phyloP scores from a whole-genome alignment of 2,888 invertebrate genomes.

The Aporophyla nigra region DNA sequence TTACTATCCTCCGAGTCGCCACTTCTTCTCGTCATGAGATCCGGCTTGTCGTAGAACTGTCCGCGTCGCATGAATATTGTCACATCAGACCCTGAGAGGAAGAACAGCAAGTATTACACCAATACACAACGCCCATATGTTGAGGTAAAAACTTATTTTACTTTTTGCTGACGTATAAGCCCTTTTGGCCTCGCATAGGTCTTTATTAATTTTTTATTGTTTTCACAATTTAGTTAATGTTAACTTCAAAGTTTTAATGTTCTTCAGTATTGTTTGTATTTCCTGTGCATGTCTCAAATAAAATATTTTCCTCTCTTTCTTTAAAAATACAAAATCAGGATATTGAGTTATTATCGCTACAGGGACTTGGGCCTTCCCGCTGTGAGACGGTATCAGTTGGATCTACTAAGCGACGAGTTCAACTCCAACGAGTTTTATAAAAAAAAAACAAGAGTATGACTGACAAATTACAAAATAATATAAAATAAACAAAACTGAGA shows the following conservation, averaged over 20 bases:
- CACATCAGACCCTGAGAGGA: slow-evolving; percentile 73
- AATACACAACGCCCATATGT: background rate
- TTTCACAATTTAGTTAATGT: too few relatives aligned
- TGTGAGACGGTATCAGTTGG: too few relatives aligned
- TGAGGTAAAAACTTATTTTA: background rate
- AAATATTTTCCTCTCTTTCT: too few relatives aligned
- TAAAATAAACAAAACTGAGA: background rate
- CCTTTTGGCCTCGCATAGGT: too few relatives aligned
- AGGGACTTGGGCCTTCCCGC: background rate
- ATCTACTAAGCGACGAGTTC: background rate
- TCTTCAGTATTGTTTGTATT: too few relatives aligned
- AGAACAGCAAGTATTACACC: background rate
- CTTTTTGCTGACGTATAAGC: too few relatives aligned
- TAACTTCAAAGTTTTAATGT: too few relatives aligned
- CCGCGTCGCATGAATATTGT: slow-evolving; percentile 81
- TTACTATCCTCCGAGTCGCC: slow-evolving; percentile 66
- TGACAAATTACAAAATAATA: background rate
- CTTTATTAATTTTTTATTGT: too few relatives aligned
- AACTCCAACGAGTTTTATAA: background rate
- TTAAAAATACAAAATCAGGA: background rate
- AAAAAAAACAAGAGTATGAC: background rate
- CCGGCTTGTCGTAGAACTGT: slow-evolving; percentile 75
- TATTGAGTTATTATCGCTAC: background rate
- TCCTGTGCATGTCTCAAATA: too few relatives aligned
- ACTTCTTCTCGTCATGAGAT: slow-evolving; percentile 66